Evolutionary conservation across 2,888 invertebrate genomes (phyloP).

Genomic region (Schrankia costaestrigalis): DNA sequence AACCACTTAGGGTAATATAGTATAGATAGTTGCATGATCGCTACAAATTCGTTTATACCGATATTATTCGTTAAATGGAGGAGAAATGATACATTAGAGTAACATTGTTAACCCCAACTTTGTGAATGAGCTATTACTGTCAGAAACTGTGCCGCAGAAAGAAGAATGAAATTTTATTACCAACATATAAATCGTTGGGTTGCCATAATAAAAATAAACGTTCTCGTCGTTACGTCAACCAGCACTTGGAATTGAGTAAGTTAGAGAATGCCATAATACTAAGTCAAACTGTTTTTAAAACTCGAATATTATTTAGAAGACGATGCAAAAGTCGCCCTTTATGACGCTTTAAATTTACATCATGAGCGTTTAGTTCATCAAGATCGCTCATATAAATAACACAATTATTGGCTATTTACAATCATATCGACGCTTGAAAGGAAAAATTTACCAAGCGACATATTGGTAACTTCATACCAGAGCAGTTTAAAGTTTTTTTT

Average conservation of each 20-base stretch:
- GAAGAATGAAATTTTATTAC: slow-evolving; percentile 33
- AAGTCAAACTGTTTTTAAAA: slow-evolving; percentile 38
- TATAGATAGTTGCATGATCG: slow-evolving; percentile 10
- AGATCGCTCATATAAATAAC: too few relatives aligned
- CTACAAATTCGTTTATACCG: not conserved
- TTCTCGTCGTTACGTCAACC: slow-evolving; percentile 35
- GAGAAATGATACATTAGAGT: too few relatives aligned
- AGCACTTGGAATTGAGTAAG: slow-evolving; percentile 34
- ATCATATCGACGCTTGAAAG: too few relatives aligned
- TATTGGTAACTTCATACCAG: too few relatives aligned
- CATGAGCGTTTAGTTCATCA: too few relatives aligned
- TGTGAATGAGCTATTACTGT: slow-evolving; percentile 27
- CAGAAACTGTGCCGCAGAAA: slow-evolving; percentile 30
- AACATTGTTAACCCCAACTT: slow-evolving; percentile 19
- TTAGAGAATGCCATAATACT: slow-evolving; percentile 33
- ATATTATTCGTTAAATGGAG: slow-evolving; percentile 6
- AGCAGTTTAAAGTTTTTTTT: too few relatives aligned
- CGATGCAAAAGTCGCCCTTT: too few relatives aligned
- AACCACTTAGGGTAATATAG: slow-evolving; percentile 3
- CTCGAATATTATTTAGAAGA: slow-evolving; percentile 29
- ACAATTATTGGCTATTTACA: too few relatives aligned
- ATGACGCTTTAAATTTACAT: slow-evolving; percentile 35
- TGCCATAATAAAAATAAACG: slow-evolving; percentile 42
- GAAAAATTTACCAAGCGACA: too few relatives aligned
- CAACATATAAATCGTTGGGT: slow-evolving; percentile 30